phyloP scores from a whole-genome alignment of 2,888 invertebrate species.

The Spilosoma lubricipeda region DNA sequence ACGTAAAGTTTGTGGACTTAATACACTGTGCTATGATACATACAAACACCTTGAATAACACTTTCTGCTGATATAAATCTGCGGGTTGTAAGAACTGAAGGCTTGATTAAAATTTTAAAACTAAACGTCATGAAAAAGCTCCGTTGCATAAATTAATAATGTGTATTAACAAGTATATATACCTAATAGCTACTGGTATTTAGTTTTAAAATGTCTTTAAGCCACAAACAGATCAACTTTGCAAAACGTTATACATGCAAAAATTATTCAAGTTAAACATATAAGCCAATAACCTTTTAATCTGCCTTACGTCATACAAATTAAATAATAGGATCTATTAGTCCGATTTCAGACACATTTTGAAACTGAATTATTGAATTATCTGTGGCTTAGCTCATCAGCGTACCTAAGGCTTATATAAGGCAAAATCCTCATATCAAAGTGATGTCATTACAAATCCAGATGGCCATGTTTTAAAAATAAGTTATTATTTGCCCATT shows the following conservation, averaged over 20 bases:
- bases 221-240: too few species aligned
- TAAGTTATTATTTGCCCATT: background rate
- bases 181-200: too few species aligned
- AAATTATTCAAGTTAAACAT: background rate
- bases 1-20: background rate
- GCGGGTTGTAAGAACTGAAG: background rate
- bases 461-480: background rate
- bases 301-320: background rate
- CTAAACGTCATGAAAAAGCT: background rate
- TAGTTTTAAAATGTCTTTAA: too few species aligned
- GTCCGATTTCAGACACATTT: slow-evolving; percentile 19
- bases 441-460: background rate
- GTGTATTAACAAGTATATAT: too few species aligned
- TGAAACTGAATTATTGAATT: slow-evolving; percentile 21
- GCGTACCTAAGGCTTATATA: slow-evolving; percentile 18
- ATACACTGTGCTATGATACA: background rate
- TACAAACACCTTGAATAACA: background rate
- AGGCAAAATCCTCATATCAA: background rate
- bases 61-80: background rate
- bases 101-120: background rate
- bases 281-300: background rate
- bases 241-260: too few species aligned
- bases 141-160: background rate
- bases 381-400: slow-evolving; percentile 32
- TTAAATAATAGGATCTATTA: slow-evolving; percentile 23